Evolutionary conservation across 2,113 vertebrate genomes (phyloP), one percentile per base, ranked within the genome.

Genomic region (Alligator mississippiensis): DNA sequence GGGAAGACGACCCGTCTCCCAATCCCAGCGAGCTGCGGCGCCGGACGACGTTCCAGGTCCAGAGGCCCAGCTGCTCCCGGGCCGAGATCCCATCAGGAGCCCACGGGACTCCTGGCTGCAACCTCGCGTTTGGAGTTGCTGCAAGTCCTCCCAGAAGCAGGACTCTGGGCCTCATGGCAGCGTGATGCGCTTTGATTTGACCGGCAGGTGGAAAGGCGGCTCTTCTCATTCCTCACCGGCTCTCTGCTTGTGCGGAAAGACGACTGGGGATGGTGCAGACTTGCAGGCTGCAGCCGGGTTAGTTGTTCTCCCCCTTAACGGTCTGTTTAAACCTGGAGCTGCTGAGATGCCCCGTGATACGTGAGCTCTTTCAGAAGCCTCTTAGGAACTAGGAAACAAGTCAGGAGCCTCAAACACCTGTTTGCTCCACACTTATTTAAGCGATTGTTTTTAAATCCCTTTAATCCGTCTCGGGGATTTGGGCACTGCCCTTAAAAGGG

Each of bases 41-140:
- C 81, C 59, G 63, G 80, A 82, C 87, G 64, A 66, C 83, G 83
- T 77, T 62, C 76, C 74, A 87, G 34, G 80, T 87, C 84, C 1
- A 2, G 14, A 62, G 57, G 4, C 68, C 47, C 62, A 86, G 77
- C 84, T 92, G 59, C 77, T 86, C 57, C 80, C 47, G 27, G 64
- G 12, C 47, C 62, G 75, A 22, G 38, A 70, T 14, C 84, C 14
- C 9, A 11, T 54, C 85, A 11, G 84, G 63, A 92, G 16, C 55
- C 82, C 85, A 7, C 28, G 12, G 77, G 90, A 87, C 80, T 85
- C 68, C 86, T 84, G 88, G 74, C 74, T 91, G 38, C 76, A 93
- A 82, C 77, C 63, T 93, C 12, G 47, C 92, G 66, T 91, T 24
- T 94, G 70, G 90, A 94, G 75, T 47, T 79, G 24, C 79, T 91